Evolutionary conservation across 2,888 invertebrate species (phyloP).

Genomic region (Euplagia quadripunctaria): DNA sequence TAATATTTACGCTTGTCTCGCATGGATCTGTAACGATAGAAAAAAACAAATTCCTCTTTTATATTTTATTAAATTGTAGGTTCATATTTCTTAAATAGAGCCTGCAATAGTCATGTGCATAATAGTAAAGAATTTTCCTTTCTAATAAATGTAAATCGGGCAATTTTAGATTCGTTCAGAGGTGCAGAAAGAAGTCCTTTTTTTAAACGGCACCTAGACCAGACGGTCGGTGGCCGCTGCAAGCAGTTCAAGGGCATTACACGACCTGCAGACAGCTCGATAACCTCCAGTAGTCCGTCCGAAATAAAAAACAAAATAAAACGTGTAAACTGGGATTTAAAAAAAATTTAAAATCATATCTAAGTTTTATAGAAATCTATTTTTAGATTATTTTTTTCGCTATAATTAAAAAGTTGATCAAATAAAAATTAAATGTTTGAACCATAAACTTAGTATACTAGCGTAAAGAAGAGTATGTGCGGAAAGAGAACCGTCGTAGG

Average conservation of each 20-base stretch:
- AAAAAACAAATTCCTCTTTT: not conserved
- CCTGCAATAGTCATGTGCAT: not conserved
- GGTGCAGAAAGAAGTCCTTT: constrained; percentile 39
- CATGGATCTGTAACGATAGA: no score
- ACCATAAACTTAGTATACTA: no score
- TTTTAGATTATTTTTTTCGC: not conserved
- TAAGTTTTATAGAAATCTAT: not conserved
- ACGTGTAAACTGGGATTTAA: not conserved
- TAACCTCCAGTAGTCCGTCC: not conserved
- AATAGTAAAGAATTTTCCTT: not conserved
- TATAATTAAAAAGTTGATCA: no score
- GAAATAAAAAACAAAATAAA: not conserved
- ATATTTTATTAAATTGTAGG: not conserved
- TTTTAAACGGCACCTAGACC: constrained; percentile 29
- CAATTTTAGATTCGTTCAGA: constrained; percentile 24
- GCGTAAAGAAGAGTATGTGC: no score
- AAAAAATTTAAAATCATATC: no score
- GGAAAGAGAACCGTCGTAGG: no score
- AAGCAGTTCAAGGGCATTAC: constrained; percentile 50
- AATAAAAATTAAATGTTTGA: no score
- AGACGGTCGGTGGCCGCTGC: constrained; percentile 56
- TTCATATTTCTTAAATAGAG: not conserved
- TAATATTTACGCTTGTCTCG: no score
- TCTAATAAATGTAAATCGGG: not conserved
- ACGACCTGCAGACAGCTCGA: constrained; percentile 30